Evolutionary conservation across 1,140 invertebrate species (phyloP).

Genomic region (Leptinotarsa texana): DNA sequence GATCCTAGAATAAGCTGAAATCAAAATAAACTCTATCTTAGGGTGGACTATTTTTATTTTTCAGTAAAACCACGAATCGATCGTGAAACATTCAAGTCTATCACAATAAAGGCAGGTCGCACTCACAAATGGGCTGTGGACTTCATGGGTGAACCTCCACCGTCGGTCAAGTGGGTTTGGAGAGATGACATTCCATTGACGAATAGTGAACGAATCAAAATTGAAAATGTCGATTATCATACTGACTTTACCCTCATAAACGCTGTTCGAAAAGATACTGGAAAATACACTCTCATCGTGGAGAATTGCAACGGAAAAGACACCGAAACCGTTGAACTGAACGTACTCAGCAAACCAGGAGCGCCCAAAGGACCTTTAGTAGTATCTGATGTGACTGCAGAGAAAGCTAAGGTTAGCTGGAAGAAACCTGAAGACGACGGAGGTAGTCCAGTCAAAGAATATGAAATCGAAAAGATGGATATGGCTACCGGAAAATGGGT

Average conservation of each 20-base stretch:
- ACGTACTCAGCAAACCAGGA: constrained; percentile 85
- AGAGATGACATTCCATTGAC: constrained; percentile 79
- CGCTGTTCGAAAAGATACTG: constrained; percentile 84
- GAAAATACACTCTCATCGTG: constrained; percentile 86
- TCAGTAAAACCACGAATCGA: constrained; percentile 85
- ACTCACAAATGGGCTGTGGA: constrained; percentile 93
- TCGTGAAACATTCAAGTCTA: constrained; percentile 81
- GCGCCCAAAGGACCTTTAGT: constrained; percentile 87
- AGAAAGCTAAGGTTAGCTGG: constrained; percentile 86
- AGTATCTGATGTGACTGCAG: constrained; percentile 83
- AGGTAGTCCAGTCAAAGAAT: constrained; percentile 89
- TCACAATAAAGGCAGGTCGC: constrained; percentile 85
- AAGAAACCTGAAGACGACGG: constrained; percentile 92
- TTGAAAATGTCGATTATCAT: constrained; percentile 90
- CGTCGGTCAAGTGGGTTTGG: constrained; percentile 84
- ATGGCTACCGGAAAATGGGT: constrained; percentile 87
- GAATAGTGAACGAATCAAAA: constrained; percentile 82
- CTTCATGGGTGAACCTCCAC: constrained; percentile 86
- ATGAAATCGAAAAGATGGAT: constrained; percentile 94
- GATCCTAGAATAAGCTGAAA: constrained; percentile 22
- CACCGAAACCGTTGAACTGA: constrained; percentile 86
- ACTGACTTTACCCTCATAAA: constrained; percentile 86
- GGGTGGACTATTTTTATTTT: constrained; percentile 37
- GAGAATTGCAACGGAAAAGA: constrained; percentile 91
- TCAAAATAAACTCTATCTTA: constrained; percentile 14